Percentiles rank a stretch among this genome's conserved stretches.
These are phyloP conservation scores for Hirundo rustica DNA, from an alignment of 2,797 vertebrate genomes.

Conservation along the genomic window DNA sequence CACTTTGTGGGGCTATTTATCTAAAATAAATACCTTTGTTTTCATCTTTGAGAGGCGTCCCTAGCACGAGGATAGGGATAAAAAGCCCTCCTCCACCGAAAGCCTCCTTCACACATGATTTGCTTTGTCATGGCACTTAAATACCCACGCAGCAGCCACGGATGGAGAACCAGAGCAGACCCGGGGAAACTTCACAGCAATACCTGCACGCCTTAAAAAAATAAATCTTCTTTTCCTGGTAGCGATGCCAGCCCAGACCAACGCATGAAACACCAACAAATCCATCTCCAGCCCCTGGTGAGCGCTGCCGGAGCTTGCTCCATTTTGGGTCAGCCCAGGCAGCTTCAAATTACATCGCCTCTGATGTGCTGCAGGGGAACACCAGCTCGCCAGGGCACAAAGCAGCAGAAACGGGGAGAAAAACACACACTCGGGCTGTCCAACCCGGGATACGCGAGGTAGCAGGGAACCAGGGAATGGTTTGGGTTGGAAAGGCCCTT, in stretches of 20 bases:
- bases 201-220: neutral
- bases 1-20: neutral
- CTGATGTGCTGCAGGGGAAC: neutral
- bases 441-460: accelerated
- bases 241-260: neutral
- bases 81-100: neutral
- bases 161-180: neutral
- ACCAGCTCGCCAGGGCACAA: neutral
- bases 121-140: conserved; percentile 64
- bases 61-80: neutral
- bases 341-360: neutral
- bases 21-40: neutral
- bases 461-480: neutral
- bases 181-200: neutral
- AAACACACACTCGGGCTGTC: accelerated
- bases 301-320: neutral
- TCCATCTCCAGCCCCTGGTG: neutral
- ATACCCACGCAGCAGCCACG: neutral
- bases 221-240: neutral
- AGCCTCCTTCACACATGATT: neutral
- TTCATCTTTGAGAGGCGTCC: neutral
- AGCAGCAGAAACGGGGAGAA: neutral
- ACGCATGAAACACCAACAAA: neutral
- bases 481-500: neutral
- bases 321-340: conserved; percentile 11